phyloP scores from a whole-genome alignment of 2,113 vertebrate genomes.

The Cyphotilapia sp. region DNA sequence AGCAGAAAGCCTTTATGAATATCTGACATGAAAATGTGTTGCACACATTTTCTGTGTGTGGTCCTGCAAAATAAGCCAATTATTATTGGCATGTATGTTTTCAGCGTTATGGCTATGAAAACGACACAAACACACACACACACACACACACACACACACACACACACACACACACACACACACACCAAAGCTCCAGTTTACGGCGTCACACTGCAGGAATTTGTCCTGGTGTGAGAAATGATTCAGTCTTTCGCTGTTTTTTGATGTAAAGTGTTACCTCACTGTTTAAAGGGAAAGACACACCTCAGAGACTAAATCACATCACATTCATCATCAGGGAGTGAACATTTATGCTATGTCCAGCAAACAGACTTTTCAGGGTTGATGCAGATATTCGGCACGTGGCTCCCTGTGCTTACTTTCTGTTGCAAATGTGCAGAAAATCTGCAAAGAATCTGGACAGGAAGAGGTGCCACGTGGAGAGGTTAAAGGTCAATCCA shows the following conservation, averaged over 20 bases:
- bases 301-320: neutral
- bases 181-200: neutral
- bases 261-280: neutral
- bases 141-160: too few species aligned
- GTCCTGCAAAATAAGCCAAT: slow-evolving; percentile 17
- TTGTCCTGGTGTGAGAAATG: neutral
- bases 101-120: neutral
- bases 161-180: too few species aligned
- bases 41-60: slow-evolving; percentile 42
- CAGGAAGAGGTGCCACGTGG: neutral
- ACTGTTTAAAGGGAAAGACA: neutral
- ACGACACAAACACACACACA: neutral
- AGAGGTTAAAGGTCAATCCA: neutral
- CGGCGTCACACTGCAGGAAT: neutral
- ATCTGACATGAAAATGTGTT: slow-evolving; percentile 27
- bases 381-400: neutral
- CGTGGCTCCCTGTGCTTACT: neutral
- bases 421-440: neutral
- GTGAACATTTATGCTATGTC: neutral
- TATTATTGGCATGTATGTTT: slow-evolving; percentile 23
- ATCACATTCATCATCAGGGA: neutral
- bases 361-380: neutral
- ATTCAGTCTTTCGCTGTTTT: neutral
- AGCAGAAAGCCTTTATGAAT: neutral
- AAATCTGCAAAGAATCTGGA: neutral